phyloP scores from a whole-genome alignment of 2,113 vertebrate genomes.

The Etheostoma cragini region DNA sequence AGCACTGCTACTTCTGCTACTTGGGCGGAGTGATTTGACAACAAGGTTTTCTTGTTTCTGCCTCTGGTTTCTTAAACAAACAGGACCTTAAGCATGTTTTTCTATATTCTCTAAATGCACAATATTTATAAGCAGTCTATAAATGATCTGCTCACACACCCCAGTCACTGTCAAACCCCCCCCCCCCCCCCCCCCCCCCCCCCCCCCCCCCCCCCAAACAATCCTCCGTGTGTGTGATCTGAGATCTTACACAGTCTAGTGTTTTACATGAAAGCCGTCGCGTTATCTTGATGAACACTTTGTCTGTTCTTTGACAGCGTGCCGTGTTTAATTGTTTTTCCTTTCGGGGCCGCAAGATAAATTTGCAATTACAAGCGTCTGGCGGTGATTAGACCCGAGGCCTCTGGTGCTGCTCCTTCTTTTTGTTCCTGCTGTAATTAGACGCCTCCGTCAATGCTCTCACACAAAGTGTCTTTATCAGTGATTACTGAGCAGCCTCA shows the following conservation, averaged over 20 bases:
- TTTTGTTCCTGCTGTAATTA: conserved; percentile 17
- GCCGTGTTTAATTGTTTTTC: neutral
- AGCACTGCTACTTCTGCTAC: too few species aligned
- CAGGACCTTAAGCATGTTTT: too few species aligned
- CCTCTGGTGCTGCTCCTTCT: neutral
- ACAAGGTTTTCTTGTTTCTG: too few species aligned
- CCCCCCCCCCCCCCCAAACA: too few species aligned
- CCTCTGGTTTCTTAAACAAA: too few species aligned
- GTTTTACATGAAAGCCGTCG: neutral
- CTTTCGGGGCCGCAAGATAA: neutral
- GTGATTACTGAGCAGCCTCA: neutral
- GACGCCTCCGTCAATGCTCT: neutral
- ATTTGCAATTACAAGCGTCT: neutral
- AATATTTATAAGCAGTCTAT: too few species aligned
- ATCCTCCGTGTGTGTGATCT: neutral
- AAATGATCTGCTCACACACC: too few species aligned
- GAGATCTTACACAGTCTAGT: neutral
- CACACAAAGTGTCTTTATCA: conserved; percentile 21
- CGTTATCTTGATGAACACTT: neutral
- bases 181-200: too few species aligned
- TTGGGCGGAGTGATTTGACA: too few species aligned
- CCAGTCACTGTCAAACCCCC: too few species aligned
- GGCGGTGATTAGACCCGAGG: neutral
- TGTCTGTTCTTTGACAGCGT: neutral
- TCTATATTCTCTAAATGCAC: too few species aligned